Evolutionary conservation across 2,797 vertebrate species (phyloP).

Genomic region (Limnodromus scolopaceus): DNA sequence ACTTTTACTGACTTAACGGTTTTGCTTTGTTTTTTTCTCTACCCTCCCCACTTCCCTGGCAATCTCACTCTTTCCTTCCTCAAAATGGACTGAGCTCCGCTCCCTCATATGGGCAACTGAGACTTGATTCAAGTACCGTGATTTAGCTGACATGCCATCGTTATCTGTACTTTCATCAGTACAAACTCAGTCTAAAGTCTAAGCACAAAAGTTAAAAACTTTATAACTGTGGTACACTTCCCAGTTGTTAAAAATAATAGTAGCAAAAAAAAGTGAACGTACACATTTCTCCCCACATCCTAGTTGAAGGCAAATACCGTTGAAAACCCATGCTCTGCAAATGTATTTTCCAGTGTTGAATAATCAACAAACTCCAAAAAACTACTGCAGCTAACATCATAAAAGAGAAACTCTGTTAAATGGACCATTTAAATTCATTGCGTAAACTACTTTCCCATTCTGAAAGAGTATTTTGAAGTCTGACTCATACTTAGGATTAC

Average conservation of each 20-base stretch:
- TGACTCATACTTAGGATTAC: constrained; percentile 60
- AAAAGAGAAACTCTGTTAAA: not conserved
- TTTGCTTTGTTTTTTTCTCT: not conserved
- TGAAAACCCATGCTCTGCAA: not conserved
- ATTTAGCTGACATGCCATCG: accelerated
- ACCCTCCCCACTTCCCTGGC: not conserved
- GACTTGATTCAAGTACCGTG: not conserved
- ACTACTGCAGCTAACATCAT: not conserved
- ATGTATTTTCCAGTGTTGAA: not conserved
- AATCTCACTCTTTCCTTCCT: not conserved
- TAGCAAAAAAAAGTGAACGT: not conserved
- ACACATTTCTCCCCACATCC: not conserved
- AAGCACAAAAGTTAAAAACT: not conserved
- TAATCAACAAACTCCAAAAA: constrained; percentile 20
- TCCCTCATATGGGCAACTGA: not conserved
- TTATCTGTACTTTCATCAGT: not conserved
- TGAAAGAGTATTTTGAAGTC: constrained; percentile 63
- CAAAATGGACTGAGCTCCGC: not conserved
- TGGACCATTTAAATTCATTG: constrained; percentile 28
- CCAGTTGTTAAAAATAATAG: not conserved
- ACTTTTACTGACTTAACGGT: not conserved
- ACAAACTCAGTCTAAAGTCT: not conserved
- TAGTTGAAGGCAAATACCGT: not conserved
- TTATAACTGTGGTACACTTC: not conserved
- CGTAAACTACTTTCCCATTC: constrained; percentile 30